Conservation (phyloP, 2,113 vertebrate species). For the Paracanthobrama guichenoti region DNA sequence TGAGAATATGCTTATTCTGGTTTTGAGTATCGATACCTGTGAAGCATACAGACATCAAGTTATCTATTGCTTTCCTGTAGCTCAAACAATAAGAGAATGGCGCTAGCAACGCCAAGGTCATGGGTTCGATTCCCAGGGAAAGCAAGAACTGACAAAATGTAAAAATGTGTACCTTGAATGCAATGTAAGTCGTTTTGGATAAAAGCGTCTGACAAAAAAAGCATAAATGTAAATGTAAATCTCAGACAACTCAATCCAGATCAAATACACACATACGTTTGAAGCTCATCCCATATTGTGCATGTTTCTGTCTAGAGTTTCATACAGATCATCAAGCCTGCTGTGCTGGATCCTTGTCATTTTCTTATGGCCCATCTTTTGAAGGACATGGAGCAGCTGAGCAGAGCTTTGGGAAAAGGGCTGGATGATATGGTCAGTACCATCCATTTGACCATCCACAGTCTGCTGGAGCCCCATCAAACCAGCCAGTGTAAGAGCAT, state of each 20-base stretch:
- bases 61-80: too few species aligned
- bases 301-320: constrained; percentile 39
- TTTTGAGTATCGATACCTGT: not conserved
- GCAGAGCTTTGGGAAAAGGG: constrained; percentile 79
- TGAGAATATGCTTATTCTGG: not conserved
- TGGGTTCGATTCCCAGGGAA: too few species aligned
- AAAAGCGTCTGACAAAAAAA: too few species aligned
- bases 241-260: not conserved
- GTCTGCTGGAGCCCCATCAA: constrained; percentile 68
- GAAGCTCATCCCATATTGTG: constrained; percentile 5
- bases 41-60: not conserved
- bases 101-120: too few species aligned
- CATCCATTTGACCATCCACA: constrained; percentile 79
- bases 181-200: too few species aligned
- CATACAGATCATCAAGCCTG: constrained; percentile 78
- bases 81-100: too few species aligned
- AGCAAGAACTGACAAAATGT: too few species aligned
- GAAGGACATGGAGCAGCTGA: constrained; percentile 82
- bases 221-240: too few species aligned
- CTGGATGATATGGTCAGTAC: constrained; percentile 78
- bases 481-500: constrained; percentile 72
- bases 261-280: not conserved
- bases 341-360: constrained; percentile 53
- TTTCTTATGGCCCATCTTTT: constrained; percentile 82
- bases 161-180: too few species aligned